Evolutionary conservation across 2,797 vertebrate genomes (phyloP), one percentile per base, ranked within the genome.

Genomic region (Adrianichthys oophorus): DNA sequence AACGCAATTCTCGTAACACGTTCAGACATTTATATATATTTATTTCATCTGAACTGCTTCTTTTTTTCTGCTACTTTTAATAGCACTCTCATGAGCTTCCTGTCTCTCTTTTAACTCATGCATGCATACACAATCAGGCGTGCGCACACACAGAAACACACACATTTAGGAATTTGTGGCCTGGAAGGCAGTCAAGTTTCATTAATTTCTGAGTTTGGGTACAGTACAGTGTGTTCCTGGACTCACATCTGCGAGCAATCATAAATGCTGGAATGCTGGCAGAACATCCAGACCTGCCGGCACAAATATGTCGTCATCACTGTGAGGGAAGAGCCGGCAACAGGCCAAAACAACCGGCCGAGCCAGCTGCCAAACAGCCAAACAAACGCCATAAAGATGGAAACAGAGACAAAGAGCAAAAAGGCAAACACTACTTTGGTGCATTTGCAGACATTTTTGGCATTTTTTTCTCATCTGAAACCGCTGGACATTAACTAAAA

Each of bases 191-290:
- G 93, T 97, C 95, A 96, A 95, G 93, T 96, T 92, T 95, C 94
- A 96, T 97, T 97, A 96, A 97, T 97, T 96, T 96, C 93, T 95
- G 94, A 94, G 93, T 94, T 91, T 94, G 94, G 94, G 95, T 96
- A 96, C 95, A 96, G 97, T 98, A 98, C 97, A 98, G 91, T 89
- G 87, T 98, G 97, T 99, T 98, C 97, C 95, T 96, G 95, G 94
- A 96, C 93, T 92, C 95, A 95, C 97, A 99, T 98, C 97, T 98
- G 97, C 94, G 94, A 96, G 93, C 92, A 92, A 96, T 97, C 95
- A 98, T 97, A 97, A 99, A 97, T 93, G 94, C 93, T 93, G 95
- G 95, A 97, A 98, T 96, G 94, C 95, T 98, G 97, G 96, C 96
- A 97, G 97, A 96, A 98, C 97, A 98, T 97, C 94, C 93, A 98